A percentile compares a stretch with the other conserved stretches of the same genome.
Conservation (phyloP, 2,797 vertebrate species). For the Amphiprion clarkii region DNA sequence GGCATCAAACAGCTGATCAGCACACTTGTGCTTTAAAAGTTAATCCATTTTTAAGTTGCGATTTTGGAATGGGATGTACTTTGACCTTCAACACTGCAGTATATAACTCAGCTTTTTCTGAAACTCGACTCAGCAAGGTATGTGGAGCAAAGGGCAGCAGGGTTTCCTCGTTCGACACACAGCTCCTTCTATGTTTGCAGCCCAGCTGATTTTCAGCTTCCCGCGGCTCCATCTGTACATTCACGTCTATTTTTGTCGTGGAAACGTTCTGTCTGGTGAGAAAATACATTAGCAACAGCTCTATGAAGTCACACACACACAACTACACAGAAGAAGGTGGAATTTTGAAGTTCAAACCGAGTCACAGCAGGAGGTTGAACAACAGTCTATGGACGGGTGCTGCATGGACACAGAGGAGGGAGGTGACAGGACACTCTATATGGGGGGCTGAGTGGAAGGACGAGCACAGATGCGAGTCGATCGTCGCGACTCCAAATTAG, state of each 20-base stretch:
- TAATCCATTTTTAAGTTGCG: conserved; percentile 6
- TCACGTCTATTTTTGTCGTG: conserved; percentile 52
- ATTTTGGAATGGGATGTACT: background rate
- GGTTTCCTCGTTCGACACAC: background rate
- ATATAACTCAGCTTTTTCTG: background rate
- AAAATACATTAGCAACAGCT: conserved; percentile 19
- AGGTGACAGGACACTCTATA: conserved; percentile 6
- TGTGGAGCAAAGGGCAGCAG: conserved; percentile 20
- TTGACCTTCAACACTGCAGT: conserved; percentile 1
- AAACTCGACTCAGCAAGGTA: background rate
- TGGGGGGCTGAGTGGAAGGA: conserved; percentile 11
- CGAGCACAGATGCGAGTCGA: conserved; percentile 4
- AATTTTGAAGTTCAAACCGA: conserved; percentile 36
- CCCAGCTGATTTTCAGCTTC: background rate
- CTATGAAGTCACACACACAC: background rate
- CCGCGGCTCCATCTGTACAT: conserved; percentile 36
- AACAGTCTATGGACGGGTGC: conserved; percentile 3
- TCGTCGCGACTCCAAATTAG: background rate
- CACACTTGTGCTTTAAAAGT: background rate
- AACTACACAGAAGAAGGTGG: background rate
- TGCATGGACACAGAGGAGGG: background rate
- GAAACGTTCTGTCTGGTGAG: conserved; percentile 25
- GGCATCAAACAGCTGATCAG: background rate
- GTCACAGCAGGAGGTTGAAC: conserved; percentile 27
- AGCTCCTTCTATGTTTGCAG: background rate